Evolutionary conservation across 2,888 invertebrate genomes (phyloP), one percentile per base, ranked within the genome.

Genomic region (Nyleta sp.): DNA sequence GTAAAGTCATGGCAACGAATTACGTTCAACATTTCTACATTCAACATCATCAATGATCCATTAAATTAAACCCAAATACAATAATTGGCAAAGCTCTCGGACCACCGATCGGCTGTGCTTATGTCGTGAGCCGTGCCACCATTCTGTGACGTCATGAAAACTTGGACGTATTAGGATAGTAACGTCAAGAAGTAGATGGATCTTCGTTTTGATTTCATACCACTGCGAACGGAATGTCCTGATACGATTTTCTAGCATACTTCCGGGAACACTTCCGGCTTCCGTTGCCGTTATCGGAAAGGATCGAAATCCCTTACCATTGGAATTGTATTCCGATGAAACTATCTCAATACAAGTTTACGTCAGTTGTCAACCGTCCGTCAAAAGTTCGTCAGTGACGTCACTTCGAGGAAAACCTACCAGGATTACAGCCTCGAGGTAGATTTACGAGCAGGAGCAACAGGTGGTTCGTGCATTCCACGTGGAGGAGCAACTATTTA

Each of bases 301-400:
- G 28, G 18, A 62, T 44, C 35, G 22, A 31, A 55, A 18, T 55
- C 28, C 13, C 10, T 15, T 10, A 2, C 4, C 31, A 5, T 20
- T 33, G 15, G 33, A 33, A 42, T 50, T 68, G 1, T 44, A 31
- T 20, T 68, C 20, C 13, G 24, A 64, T 70, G n/a, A 28, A 55
- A 22, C 24, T 35, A 22, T 52, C 52, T 53, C 53, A 24, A 38
- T 60, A 53, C 50, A 50, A 67, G 53, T 70, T 22, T 52, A 74
- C 60, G 65, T 74, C 72, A 75, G 80, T 80, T 86, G 88, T 88
- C 87, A 88, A 81, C 80, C 84, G 86, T 87, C 86, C 84, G 86
- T 90, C 90, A 90, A 85, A 85, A 80, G 86, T 86, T 85, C 90
- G 88, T 90, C 90, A 90, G 88, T 90, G 89, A 90, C 90, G 89